Evolutionary conservation across 1,140 invertebrate species (phyloP).

Genomic region (Streblospio benedicti): DNA sequence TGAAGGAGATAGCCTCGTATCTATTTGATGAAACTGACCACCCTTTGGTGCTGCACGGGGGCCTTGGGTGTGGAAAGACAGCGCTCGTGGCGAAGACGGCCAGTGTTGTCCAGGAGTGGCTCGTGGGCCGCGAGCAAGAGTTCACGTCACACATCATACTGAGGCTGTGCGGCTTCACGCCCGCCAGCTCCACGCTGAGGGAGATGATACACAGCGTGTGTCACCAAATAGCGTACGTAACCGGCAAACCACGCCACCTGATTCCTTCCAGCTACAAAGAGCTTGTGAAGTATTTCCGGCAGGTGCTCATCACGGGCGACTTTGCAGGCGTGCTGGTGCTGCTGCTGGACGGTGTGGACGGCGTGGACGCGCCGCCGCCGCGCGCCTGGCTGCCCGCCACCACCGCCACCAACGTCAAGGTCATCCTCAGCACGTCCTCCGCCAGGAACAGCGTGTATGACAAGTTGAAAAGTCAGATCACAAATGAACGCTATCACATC

Average conservation of each 20-base stretch:
- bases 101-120: constrained; percentile 16
- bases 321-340: constrained; percentile 21
- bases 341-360: constrained; percentile 34
- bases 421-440: constrained; percentile 59
- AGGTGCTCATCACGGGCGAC: constrained; percentile 29
- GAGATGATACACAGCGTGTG: constrained; percentile 30
- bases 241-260: constrained; percentile 20
- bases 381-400: constrained; percentile 39
- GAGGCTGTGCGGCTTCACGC: constrained; percentile 35
- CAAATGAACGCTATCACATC: constrained; percentile 16
- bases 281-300: constrained; percentile 31
- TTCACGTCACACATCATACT: constrained; percentile 28
- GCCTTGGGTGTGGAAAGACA: constrained; percentile 33
- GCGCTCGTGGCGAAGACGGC: constrained; percentile 31
- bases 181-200: constrained; percentile 23
- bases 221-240: constrained; percentile 31
- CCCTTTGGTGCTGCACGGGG: constrained; percentile 30
- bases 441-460: constrained; percentile 24
- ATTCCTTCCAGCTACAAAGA: constrained; percentile 29
- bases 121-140: constrained; percentile 12
- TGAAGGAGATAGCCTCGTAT: constrained; percentile 73
- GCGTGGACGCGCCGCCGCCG: constrained; percentile 31
- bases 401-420: constrained; percentile 41
- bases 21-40: constrained; percentile 48
- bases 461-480: constrained; percentile 26